Conservation (phyloP, 2,113 vertebrate species). For the Galemys pyrenaicus region DNA sequence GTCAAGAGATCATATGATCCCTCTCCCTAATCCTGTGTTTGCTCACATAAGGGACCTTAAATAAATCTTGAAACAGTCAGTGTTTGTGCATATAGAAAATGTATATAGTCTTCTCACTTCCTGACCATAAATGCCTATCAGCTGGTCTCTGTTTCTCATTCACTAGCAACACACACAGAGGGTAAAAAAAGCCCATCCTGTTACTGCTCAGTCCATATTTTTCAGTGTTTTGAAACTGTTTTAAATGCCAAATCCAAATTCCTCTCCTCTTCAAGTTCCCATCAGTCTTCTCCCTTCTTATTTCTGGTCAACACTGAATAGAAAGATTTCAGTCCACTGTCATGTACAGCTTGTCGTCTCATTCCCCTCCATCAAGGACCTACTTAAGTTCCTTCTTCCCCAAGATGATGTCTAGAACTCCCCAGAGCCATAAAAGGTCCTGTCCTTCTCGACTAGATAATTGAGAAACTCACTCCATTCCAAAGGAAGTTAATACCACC, state of each 20-base stretch:
- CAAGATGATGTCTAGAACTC: not conserved
- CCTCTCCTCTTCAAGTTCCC: not conserved
- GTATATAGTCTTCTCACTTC: not conserved
- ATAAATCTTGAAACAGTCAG: not conserved
- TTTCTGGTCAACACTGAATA: not conserved
- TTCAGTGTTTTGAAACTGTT: not conserved
- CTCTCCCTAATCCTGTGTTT: not conserved
- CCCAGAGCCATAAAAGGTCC: not conserved
- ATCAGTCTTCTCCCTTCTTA: not conserved
- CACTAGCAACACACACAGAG: not conserved
- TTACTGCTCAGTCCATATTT: not conserved
- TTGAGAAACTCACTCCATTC: not conserved
- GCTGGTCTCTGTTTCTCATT: not conserved
- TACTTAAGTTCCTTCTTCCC: not conserved
- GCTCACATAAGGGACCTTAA: not conserved
- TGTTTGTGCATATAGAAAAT: not conserved
- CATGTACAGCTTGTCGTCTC: not conserved
- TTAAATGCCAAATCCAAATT: not conserved
- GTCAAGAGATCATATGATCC: not conserved
- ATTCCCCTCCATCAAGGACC: not conserved
- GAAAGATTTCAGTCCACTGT: not conserved
- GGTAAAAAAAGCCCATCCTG: not conserved
- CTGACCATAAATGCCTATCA: not conserved
- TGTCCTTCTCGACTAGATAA: not conserved
- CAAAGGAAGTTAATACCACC: not conserved